These are phyloP conservation scores for Urosaurus nigricauda DNA, from an alignment of 2,797 vertebrate species.

Conservation along the genomic window DNA sequence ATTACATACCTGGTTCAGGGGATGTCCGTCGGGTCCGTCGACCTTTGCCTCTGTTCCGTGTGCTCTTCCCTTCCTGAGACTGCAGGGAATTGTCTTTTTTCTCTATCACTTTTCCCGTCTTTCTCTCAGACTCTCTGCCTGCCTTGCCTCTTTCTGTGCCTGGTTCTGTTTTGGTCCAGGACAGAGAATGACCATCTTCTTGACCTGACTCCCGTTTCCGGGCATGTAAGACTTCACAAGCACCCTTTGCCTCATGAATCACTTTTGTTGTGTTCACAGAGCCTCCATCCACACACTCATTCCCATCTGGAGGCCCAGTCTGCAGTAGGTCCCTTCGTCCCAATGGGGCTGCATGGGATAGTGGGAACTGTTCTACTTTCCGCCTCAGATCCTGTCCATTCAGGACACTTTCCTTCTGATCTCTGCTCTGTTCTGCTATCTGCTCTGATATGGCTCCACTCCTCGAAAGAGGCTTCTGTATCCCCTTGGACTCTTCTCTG, in stretches of 20 bases:
- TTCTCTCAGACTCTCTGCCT: constrained; percentile 70
- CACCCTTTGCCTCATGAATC: background rate
- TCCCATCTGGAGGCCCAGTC: constrained; percentile 18
- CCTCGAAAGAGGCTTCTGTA: constrained; percentile 52
- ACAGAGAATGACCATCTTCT: constrained; percentile 75
- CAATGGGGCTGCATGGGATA: constrained; percentile 70
- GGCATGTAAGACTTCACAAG: constrained; percentile 5
- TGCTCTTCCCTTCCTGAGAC: constrained; percentile 75
- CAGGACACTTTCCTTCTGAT: constrained; percentile 74
- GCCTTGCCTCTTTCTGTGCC: constrained; percentile 74
- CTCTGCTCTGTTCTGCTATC: constrained; percentile 72
- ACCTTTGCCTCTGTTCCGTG: constrained; percentile 86
- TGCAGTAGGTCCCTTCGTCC: constrained; percentile 60
- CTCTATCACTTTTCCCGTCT: constrained; percentile 73
- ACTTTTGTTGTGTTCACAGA: background rate
- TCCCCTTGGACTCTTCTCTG: constrained; percentile 60
- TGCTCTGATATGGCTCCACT: constrained; percentile 51
- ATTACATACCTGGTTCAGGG: constrained; percentile 90
- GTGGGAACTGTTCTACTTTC: constrained; percentile 81
- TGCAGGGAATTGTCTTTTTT: constrained; percentile 80
- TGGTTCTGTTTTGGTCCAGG: constrained; percentile 74
- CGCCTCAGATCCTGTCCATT: constrained; percentile 75
- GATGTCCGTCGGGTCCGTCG: constrained; percentile 89
- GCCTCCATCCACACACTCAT: background rate
- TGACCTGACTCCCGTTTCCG: constrained; percentile 55